These are phyloP conservation scores for Himalopsyche phryganea DNA, from an alignment of 1,140 invertebrate genomes.

Conservation along the genomic window DNA sequence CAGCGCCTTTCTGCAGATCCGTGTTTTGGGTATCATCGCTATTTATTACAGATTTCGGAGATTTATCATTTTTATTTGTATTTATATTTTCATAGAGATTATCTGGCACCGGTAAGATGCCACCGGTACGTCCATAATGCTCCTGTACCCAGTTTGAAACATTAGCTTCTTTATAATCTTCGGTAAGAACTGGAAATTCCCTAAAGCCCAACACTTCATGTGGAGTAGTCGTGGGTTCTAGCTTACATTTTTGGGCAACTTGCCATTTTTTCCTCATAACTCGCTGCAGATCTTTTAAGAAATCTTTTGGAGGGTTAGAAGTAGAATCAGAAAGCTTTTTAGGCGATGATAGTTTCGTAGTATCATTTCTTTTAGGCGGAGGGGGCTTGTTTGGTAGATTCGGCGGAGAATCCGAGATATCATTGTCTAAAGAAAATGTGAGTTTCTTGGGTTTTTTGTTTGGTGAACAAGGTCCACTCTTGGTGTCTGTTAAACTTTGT, in stretches of 20 bases:
- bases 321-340: constrained; percentile 68
- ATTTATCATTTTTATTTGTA: constrained; percentile 3
- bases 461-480: constrained; percentile 6
- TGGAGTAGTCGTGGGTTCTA: constrained; percentile 78
- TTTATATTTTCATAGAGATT: constrained; percentile 42
- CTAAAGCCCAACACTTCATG: constrained; percentile 88
- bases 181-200: constrained; percentile 62
- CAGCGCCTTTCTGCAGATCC: constrained; percentile 1
- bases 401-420: not conserved
- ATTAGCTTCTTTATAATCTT: constrained; percentile 75
- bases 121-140: constrained; percentile 64
- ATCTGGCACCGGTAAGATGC: constrained; percentile 6
- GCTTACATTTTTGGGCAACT: constrained; percentile 85
- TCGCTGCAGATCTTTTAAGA: constrained; percentile 81
- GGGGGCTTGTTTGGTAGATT: constrained; percentile 49
- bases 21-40: not conserved
- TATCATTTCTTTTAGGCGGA: constrained; percentile 66
- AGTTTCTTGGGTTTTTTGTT: constrained; percentile 22
- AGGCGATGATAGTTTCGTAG: constrained; percentile 68
- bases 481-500: constrained; percentile 13
- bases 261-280: constrained; percentile 95
- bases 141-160: constrained; percentile 89
- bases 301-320: constrained; percentile 75
- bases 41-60: not conserved
- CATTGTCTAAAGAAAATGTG: constrained; percentile 4